These are phyloP conservation scores for Carpatolechia fugitivella DNA, from an alignment of 2,888 invertebrate genomes.

Conservation along the genomic window DNA sequence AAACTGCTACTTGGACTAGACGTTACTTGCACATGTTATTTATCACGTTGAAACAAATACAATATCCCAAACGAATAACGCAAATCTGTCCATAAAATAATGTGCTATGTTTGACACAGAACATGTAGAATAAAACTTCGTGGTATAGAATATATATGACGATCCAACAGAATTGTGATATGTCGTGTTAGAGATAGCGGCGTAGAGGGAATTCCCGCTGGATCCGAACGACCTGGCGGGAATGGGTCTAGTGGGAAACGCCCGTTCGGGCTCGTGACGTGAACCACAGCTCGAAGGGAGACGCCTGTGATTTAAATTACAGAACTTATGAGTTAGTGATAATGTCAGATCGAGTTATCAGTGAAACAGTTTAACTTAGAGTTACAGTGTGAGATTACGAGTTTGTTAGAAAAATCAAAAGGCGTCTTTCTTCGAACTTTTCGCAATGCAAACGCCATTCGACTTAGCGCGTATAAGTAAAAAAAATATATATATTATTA, in stretches of 20 bases:
- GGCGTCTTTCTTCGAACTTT: background rate
- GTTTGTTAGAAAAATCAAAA: background rate
- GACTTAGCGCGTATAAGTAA: too few relatives aligned
- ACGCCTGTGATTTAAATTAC: background rate
- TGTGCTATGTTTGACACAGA: constrained; percentile 58
- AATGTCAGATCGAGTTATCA: too few relatives aligned
- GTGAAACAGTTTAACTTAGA: too few relatives aligned
- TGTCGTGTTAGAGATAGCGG: constrained; percentile 43
- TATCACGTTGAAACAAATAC: too few relatives aligned
- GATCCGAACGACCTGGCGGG: background rate
- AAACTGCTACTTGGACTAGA: too few relatives aligned
- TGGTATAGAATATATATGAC: constrained; percentile 34
- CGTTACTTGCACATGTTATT: too few relatives aligned
- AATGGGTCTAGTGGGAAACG: background rate
- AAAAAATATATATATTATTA: too few relatives aligned
- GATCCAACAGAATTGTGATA: constrained; percentile 52
- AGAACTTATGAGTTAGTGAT: too few relatives aligned
- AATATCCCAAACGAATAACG: background rate
- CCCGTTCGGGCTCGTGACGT: background rate
- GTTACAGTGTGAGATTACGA: background rate
- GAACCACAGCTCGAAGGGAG: background rate
- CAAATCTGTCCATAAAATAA: constrained; percentile 10
- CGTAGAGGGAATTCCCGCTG: constrained; percentile 15
- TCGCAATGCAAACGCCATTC: background rate
- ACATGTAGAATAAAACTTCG: constrained; percentile 32